Conservation (phyloP, 2,888 invertebrate genomes). For the Epistrophella euchroma region DNA sequence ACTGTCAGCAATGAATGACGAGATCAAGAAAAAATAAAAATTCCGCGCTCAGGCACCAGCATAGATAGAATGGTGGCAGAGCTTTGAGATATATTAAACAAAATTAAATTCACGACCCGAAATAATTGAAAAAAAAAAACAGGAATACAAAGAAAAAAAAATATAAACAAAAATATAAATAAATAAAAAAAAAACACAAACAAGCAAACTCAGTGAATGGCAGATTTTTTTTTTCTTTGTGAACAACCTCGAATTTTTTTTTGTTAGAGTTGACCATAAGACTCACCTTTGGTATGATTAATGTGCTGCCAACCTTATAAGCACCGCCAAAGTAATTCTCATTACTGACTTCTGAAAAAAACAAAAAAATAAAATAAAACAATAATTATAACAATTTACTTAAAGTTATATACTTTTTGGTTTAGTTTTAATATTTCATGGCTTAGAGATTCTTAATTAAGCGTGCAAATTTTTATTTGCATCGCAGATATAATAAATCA, state of each 20-base stretch:
- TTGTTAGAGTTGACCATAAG: conserved; percentile 62
- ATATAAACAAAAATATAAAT: conserved; percentile 65
- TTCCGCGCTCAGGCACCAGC: conserved; percentile 52
- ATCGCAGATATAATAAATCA: neutral
- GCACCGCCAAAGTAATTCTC: conserved; percentile 79
- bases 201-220: conserved; percentile 13
- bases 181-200: conserved; percentile 26
- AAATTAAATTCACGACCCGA: conserved; percentile 70
- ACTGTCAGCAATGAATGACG: conserved; percentile 57
- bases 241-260: conserved; percentile 62
- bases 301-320: conserved; percentile 79
- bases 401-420: neutral
- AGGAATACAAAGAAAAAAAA: conserved; percentile 50
- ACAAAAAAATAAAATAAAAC: conserved; percentile 58
- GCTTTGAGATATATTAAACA: conserved; percentile 67
- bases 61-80: conserved; percentile 66
- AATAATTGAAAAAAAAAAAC: conserved; percentile 54
- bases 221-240: conserved; percentile 3
- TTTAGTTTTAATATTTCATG: conserved; percentile 38
- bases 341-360: conserved; percentile 78
- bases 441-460: conserved; percentile 5
- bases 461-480: conserved; percentile 4
- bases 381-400: conserved; percentile 14
- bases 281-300: conserved; percentile 79
- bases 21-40: conserved; percentile 46